Evolutionary conservation across 2,113 vertebrate genomes (phyloP).

Genomic region (Psilopsiagon aurifrons): DNA sequence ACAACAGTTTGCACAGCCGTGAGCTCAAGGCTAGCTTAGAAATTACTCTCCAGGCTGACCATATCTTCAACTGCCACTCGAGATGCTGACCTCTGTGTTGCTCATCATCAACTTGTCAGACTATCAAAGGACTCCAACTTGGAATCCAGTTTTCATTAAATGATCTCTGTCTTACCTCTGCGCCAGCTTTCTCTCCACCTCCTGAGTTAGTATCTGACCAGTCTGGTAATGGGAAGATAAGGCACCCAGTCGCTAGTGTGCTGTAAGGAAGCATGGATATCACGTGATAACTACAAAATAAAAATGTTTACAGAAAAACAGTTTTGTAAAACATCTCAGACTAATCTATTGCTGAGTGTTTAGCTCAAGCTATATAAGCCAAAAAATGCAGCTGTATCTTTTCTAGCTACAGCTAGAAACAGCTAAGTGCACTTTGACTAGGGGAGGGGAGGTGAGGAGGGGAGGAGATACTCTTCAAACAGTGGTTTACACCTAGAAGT

Average conservation of each 20-base stretch:
- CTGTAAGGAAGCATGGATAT: conserved; percentile 17
- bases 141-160: not conserved
- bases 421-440: conserved; percentile 42
- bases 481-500: conserved; percentile 30
- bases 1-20: not conserved
- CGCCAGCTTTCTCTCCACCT: not conserved
- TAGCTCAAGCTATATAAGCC: conserved; percentile 28
- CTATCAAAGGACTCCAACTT: not conserved
- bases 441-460: no score
- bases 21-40: not conserved
- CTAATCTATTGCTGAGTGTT: conserved; percentile 43
- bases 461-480: not conserved
- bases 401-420: conserved; percentile 69
- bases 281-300: conserved; percentile 40
- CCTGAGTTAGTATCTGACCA: not conserved
- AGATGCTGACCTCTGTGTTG: not conserved
- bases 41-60: not conserved
- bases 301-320: conserved; percentile 61
- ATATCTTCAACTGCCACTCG: not conserved
- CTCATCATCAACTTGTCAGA: not conserved
- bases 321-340: conserved; percentile 59
- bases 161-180: not conserved
- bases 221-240: conserved; percentile 1
- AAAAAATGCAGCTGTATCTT: conserved; percentile 69
- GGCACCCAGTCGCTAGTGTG: not conserved